Evolutionary conservation across 2,888 invertebrate species (phyloP), one percentile per base, ranked within the genome.

Genomic region (Cryptocheilus praepositus): DNA sequence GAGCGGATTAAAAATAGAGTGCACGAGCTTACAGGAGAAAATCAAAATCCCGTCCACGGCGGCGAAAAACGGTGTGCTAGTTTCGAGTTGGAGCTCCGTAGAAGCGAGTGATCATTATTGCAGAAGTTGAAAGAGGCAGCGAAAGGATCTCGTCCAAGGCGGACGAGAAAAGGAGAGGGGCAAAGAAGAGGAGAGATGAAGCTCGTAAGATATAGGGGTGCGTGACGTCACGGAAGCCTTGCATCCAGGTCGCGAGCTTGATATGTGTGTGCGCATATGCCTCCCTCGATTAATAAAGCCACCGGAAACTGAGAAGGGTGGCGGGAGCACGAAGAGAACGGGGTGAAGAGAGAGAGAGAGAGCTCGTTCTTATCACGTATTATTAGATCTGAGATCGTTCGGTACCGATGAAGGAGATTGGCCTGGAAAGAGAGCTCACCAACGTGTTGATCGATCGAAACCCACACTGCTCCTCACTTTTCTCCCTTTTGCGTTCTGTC

Each of bases 101-200:
- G 28, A 15, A 43, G 53, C 25, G 55, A 43, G 53, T 43, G 55
- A 67, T 71, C 67, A 54, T 71, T 67, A 62, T 73, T 61, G 49
- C n/a, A 22, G 8, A 5, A 25, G 56, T 18, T n/a, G 15, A 49
- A 45, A 8, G 56, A 13, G 16, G 36, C 1, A 19, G 3, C 53
- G 19, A 36, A 53, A 5, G 15, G 15, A 21, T 15, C 19, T 36
- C 36, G 25, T 25, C 25, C 7, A 36, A 11, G 3, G 36, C 7
- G 7, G 11, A 2, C 36, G 36, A 36, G 36, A 36, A 11, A 36
- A 11, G 1, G 3, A 2, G 36, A 7, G 8, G 36, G 36, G 18
- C 21, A 53, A 36, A 22, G 22, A 16, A 45, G 22, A 11, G 7
- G 21, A 57, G 45, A 25, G n/a, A 46, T 57, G 16, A 7, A 21